phyloP scores from a whole-genome alignment of 2,888 invertebrate genomes.

The Gasteruption jaculator region DNA sequence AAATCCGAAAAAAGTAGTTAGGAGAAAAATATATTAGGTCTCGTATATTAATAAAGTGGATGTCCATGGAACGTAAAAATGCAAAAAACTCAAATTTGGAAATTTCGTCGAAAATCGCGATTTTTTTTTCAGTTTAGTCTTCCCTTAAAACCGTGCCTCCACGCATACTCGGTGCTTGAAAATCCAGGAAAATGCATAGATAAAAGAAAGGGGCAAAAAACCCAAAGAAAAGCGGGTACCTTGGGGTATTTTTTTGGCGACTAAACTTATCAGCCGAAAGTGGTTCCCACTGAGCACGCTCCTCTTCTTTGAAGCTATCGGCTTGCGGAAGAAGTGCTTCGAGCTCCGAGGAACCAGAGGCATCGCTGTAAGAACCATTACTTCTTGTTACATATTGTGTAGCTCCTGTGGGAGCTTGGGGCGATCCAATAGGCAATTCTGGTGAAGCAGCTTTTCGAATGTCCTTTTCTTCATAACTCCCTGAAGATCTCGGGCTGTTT shows the following conservation, averaged over 20 bases:
- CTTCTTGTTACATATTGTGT: constrained; percentile 50
- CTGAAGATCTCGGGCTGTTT: constrained; percentile 24
- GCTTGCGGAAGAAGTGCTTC: constrained; percentile 49
- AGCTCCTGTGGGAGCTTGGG: constrained; percentile 30
- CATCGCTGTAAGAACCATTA: constrained; percentile 58
- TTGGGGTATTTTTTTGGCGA: constrained; percentile 48
- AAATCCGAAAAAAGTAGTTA: no score
- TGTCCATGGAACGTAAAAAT: no score
- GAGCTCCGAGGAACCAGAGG: constrained; percentile 49
- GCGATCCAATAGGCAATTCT: constrained; percentile 35
- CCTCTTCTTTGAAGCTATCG: constrained; percentile 53
- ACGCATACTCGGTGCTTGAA: no score
- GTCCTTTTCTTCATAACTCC: constrained; percentile 36
- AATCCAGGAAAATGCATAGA: no score
- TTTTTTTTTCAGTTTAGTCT: no score
- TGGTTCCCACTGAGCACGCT: constrained; percentile 57
- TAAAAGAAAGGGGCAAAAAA: not conserved
- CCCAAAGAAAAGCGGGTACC: constrained; percentile 33
- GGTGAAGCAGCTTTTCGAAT: constrained; percentile 30
- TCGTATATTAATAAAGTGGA: no score
- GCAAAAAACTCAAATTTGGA: no score
- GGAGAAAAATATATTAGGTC: no score
- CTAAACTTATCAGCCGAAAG: constrained; percentile 50
- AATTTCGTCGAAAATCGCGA: no score
- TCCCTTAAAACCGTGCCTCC: no score